Base-by-base conservation (phyloP, 1,140 invertebrate species). In the Cherax destructor region DNA sequence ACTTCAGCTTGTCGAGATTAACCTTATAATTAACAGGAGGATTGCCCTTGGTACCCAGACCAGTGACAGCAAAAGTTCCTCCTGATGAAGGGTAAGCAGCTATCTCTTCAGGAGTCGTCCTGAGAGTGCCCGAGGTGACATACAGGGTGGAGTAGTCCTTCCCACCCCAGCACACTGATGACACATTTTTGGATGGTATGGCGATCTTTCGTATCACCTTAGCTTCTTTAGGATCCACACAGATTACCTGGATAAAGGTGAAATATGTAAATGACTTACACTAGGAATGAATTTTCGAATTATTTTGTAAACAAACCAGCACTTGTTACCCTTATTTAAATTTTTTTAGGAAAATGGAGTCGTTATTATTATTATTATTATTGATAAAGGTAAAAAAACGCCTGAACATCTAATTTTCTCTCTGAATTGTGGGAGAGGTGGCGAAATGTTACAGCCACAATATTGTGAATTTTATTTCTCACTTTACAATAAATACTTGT, bases 131-230 rank as follows among this genome's bases (percentile, higher is more conserved):
- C 0, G 96, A 96, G 0, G 97, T 98, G 10, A 98, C 97, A 93
- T 96, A 98, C 4, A 98, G 94, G 83, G 96, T 95, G 93, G 97
- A 96, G 47, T 97, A 94, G 93, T 97, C 95, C 1, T 96, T 95
- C 7, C 97, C 97, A 13, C 98, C 98, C 94, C 97, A 98, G 86
- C 96, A 96, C 0, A 96, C 96, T 0, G 97, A 98, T 0, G 97
- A 98, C 7, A 97, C 96, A 93, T 97, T 96, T 83, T 95, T 95
- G 1, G 96, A 96, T 11, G 97, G 97, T 18, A 97, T 95, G 1
- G 96, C 93, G 1, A 97, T 93, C 56, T 94, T 95, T 86, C 95
- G 94, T 1, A 97, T 93, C n/a, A 95, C 95, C 89, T 95, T 94
- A 10, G 91, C 86, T 0, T 41, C 80, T 79, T 86, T 93, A 0